A percentile compares a stretch with the other conserved stretches of the same genome.
Conservation (phyloP, 1,140 invertebrate genomes). For the Tribolium castaneum region DNA sequence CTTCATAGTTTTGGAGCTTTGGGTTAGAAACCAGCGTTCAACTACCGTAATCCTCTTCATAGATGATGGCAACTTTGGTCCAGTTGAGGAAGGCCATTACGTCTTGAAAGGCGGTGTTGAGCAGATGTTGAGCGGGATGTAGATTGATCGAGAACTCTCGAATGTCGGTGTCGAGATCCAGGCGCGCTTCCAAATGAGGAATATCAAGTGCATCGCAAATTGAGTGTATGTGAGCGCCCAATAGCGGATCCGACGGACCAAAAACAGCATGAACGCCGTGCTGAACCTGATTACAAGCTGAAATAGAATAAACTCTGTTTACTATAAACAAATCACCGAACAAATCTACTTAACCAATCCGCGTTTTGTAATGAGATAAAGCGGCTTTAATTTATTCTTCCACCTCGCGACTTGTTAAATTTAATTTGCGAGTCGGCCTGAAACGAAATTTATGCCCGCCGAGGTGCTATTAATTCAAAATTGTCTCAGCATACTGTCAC, state of each 20-base stretch:
- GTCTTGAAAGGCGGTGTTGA: constrained; percentile 88
- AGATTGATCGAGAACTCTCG: constrained; percentile 91
- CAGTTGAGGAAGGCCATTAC: constrained; percentile 91
- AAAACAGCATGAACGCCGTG: constrained; percentile 90
- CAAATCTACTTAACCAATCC: not conserved
- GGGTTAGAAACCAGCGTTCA: not conserved
- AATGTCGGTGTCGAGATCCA: constrained; percentile 74
- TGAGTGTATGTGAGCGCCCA: constrained; percentile 89
- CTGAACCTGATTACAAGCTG: constrained; percentile 88
- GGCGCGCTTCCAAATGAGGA: constrained; percentile 85
- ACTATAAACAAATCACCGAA: not conserved
- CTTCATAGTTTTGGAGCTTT: not conserved
- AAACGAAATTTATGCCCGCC: constrained; percentile 18
- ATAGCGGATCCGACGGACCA: constrained; percentile 83
- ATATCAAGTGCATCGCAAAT: constrained; percentile 90
- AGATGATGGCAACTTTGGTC: constrained; percentile 93
- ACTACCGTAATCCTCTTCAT: constrained; percentile 88
- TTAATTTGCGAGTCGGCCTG: constrained; percentile 21
- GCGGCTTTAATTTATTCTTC: constrained; percentile 22
- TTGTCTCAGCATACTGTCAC: constrained; percentile 20
- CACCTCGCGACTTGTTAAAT: constrained; percentile 19
- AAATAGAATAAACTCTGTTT: constrained; percentile 37
- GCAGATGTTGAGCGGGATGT: constrained; percentile 84
- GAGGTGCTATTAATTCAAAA: constrained; percentile 22
- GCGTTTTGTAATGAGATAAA: constrained; percentile 15